These are phyloP conservation scores for Aptenodytes patagonicus DNA, from an alignment of 2,113 vertebrate genomes.

Conservation along the genomic window DNA sequence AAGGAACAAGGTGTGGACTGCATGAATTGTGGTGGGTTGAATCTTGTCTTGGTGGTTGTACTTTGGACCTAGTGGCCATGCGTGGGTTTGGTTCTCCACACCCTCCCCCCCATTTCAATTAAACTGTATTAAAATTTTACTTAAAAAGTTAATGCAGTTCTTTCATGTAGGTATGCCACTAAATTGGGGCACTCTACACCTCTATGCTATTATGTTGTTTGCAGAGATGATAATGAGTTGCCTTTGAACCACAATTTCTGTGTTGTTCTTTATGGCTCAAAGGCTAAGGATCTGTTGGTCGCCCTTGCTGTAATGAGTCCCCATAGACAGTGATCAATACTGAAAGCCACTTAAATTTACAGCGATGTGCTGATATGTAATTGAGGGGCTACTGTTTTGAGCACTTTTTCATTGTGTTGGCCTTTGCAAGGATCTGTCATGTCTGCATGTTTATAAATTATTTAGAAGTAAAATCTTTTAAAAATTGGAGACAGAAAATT, in stretches of 20 bases:
- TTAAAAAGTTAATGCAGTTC: not conserved
- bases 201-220: not conserved
- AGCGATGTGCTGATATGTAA: fast-evolving
- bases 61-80: not conserved
- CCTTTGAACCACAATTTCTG: not conserved
- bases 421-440: not conserved
- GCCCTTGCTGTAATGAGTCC: not conserved
- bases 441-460: not conserved
- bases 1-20: not conserved
- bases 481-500: not conserved
- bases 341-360: not conserved
- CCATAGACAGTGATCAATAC: not conserved
- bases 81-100: not conserved
- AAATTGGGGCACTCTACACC: not conserved
- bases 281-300: not conserved
- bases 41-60: not conserved
- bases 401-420: not conserved
- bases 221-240: not conserved
- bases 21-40: not conserved
- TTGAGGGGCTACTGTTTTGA: not conserved
- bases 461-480: not conserved
- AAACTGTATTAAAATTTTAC: not conserved
- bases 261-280: not conserved
- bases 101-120: not conserved
- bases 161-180: not conserved